phyloP scores from a whole-genome alignment of 2,888 invertebrate genomes.

The Rhodophaea formosa region DNA sequence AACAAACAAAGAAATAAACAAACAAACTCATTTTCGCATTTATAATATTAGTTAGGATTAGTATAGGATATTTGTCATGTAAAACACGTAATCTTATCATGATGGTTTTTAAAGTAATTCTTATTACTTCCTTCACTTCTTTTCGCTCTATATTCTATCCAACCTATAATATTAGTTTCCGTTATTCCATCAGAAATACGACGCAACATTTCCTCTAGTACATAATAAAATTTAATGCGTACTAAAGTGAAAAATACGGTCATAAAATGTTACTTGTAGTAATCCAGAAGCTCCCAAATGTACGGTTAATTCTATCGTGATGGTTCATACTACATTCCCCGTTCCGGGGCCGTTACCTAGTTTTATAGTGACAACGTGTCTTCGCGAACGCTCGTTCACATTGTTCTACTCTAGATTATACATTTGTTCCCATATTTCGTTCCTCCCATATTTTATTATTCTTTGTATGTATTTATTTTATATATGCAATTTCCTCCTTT shows the following conservation, averaged over 20 bases:
- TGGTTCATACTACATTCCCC: slow-evolving; percentile 5
- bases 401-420: not conserved
- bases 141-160: not conserved
- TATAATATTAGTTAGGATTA: too few relatives aligned
- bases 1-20: too few relatives aligned
- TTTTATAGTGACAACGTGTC: slow-evolving; percentile 13
- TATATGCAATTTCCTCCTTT: too few relatives aligned
- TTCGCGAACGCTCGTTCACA: not conserved
- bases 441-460: too few relatives aligned
- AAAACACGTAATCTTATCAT: too few relatives aligned
- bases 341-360: slow-evolving; percentile 5
- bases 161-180: not conserved
- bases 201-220: not conserved
- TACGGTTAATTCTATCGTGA: slow-evolving; percentile 6
- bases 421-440: too few relatives aligned
- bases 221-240: not conserved
- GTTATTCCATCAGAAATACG: not conserved
- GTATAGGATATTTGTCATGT: too few relatives aligned
- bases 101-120: too few relatives aligned
- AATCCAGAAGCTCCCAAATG: slow-evolving; percentile 1
- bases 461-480: too few relatives aligned
- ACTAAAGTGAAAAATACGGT: slow-evolving; percentile 3
- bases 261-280: slow-evolving; percentile 1
- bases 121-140: not conserved
- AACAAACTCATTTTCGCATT: too few relatives aligned